Base-by-base conservation (phyloP, 2,113 vertebrate genomes). In the Syngnathus scovelli region DNA sequence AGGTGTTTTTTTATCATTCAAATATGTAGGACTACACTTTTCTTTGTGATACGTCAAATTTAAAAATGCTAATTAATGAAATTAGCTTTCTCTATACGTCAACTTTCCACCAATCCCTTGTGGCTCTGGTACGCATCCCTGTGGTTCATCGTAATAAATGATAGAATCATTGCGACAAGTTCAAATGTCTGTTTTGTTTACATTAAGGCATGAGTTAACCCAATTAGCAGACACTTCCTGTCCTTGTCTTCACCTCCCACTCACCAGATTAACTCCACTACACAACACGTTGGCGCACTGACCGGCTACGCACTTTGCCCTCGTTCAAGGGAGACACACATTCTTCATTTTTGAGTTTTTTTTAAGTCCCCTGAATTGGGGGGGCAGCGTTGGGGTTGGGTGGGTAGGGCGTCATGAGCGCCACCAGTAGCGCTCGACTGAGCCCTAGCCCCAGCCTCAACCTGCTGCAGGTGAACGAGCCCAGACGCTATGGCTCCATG, bases 391-490 rank as follows among this genome's bases (percentile, higher is more conserved):
- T 16, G 61, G n/a, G n/a, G 16, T 4, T 5, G 6, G 61, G 21
- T n/a, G 16, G 41, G 73, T 61, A 11, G 63, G 80, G 78, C 23
- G 75, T 73, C 48, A 87, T 90, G 87, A 81, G 81, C 77, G 84
- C 83, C 89, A 84, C 87, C 85, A 86, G 75, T 71, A 90, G 87
- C 91, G 89, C 88, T 77, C 88, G 77, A 71, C 81, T 80, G 64
- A 85, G 4, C 67, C 80, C 83, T 87, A 93, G 93, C 89, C 80
- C 84, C 88, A 93, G 93, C 89, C 92, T 76, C 37, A 93, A 75
- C 85, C 87, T 87, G 70, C 72, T 93, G 80, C 94, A 93, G 88
- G 92, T 93, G 81, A 92, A 90, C 78, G 89, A 94, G 91, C 94
- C 92, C 37, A 90, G 80, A 76, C 79, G 92, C 84, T 93, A 92